These are phyloP conservation scores for Hexactinellida sp. DNA, from an alignment of 37 sponge, comb jelly and placozoan species.

Conservation along the genomic window DNA sequence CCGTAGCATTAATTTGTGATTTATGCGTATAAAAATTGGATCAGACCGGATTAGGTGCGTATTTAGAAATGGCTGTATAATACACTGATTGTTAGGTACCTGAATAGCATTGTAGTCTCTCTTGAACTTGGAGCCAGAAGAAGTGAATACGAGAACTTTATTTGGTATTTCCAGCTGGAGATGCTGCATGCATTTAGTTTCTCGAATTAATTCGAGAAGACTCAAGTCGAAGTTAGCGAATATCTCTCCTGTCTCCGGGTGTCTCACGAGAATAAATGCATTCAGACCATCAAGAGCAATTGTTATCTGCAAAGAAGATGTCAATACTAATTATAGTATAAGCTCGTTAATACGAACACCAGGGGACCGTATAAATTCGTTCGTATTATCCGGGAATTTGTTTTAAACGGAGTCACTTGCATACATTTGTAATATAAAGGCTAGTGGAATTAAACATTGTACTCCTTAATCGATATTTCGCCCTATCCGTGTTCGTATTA, in stretches of 20 bases:
- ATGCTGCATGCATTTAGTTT: conserved; percentile 67
- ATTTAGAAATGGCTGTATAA: neutral
- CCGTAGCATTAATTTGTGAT: no score
- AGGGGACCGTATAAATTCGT: no score
- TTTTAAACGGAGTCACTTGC: no score
- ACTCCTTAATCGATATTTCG: no score
- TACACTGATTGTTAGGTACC: neutral
- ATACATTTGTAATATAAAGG: neutral
- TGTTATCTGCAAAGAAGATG: neutral
- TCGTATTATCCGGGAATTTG: no score
- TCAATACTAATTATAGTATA: no score
- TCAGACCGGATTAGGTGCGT: no score
- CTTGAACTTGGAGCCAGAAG: neutral
- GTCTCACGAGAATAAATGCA: conserved; percentile 32
- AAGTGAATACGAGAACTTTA: conserved; percentile 4
- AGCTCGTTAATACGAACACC: no score
- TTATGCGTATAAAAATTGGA: no score
- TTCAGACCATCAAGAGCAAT: conserved; percentile 28
- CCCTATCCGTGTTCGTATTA: no score
- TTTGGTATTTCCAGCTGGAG: conserved; percentile 51
- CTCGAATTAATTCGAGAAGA: conserved; percentile 53
- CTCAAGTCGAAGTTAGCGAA: conserved; percentile 62
- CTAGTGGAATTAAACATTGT: neutral
- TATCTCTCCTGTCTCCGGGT: conserved; percentile 29
- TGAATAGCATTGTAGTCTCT: neutral